Base-by-base conservation (phyloP, 2,113 vertebrate genomes). In the Stomatorhinus ivindoensis region DNA sequence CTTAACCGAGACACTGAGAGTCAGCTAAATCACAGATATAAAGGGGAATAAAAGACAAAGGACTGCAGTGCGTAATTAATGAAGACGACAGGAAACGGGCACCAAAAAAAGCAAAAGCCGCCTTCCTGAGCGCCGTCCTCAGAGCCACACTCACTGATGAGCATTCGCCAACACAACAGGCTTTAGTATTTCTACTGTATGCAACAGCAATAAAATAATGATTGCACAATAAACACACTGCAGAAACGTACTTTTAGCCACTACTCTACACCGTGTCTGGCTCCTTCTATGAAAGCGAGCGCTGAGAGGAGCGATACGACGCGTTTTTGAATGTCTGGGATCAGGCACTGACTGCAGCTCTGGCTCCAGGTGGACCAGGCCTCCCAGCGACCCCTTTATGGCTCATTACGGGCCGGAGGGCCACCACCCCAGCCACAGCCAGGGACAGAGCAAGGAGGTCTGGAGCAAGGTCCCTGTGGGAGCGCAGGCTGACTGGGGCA, bases 381-480 rank as follows among this genome's bases (percentile, higher is more conserved):
- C 47, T 31, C 10, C 44, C 1, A n/a, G 24, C 46, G 9, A 27
- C 9, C 44, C 47, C 83, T 50, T n/a, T 86, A 47, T 86, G 46
- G 83, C 83, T 50, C 47, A 17, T n/a, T 50, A 86, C 1, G 7
- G 44, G 73, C 73, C 15, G 0, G 27, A 46, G 47, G 92, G 91
- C 91, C 91, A 91, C 93, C 92, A 91, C 58, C 10, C 39, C 73
- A 76, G 91, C 58, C 10, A 76, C 73, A 76, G 73, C 15, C 73
- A 80, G 73, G 35, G 17, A 80, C 35, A 39, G 35, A 42, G 24
- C 83, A 87, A 88, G 90, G 51, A 50, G 65, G 61, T 6, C 86
- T 58, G 17, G 15, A 44, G 91, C 91, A 91, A 90, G 92, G 91
- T 83, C 88, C 92, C 91, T 89, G 65, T 35, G 90, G 82, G 55